Evolutionary conservation across 2,113 vertebrate species (phyloP), one percentile per base, ranked within the genome.

Genomic region (Scopus umbretta): DNA sequence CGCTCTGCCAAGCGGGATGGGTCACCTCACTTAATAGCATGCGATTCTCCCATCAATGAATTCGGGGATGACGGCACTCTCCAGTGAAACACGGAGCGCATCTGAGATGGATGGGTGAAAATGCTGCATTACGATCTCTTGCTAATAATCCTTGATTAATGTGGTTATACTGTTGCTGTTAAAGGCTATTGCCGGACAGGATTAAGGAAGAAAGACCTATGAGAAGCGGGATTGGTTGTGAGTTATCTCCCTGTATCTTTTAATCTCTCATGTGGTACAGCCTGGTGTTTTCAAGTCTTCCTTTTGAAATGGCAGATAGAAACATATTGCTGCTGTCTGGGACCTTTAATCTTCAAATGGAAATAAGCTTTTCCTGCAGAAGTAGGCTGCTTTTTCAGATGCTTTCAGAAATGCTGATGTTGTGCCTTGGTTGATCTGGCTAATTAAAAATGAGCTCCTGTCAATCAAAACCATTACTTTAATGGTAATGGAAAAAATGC

Each of bases 391-490:
- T 91, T 95, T 88, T 94, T 81, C 59, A 94, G 61, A 90, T 63
- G 56, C 68, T 90, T 92, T 97, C 90, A 96, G 92, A 96, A 97
- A 82, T 92, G 85, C 96, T 96, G 90, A 79, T 97, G 94, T 92
- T 95, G 67, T 92, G 94, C 66, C 86, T 94, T 87, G 56, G 74
- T 96, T 96, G 90, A 96, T 95, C 86, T 94, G 83, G 86, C 93
- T 96, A 97, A 95, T 95, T 97, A 96, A 97, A 96, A 95, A 86
- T 68, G 81, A 95, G 84, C 68, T 95, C 15, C 61, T 96, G 92
- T 86, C 94, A 95, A 73, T 97, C 96, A 97, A 95, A 98, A 56
- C 34, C 40, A 45, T 86, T 92, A 61, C 71, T 80, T 78, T 73
- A 97, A 96, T 80, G 58, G 53, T 56, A 89, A 67, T 42, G 36